phyloP scores from a whole-genome alignment of 2,113 vertebrate genomes.

The Lagenorhynchus albirostris region DNA sequence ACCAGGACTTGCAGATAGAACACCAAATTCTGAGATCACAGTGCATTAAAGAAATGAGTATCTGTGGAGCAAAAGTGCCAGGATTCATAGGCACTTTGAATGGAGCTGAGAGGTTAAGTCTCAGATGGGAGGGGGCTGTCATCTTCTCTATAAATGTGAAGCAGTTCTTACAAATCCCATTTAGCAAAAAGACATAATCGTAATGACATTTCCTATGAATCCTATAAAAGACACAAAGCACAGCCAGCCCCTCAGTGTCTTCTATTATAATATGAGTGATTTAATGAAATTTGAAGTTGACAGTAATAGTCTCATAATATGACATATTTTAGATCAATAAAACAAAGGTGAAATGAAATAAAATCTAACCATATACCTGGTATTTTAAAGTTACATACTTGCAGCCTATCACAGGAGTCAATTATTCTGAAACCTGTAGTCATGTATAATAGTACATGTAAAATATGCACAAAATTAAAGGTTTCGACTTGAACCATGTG shows the following conservation, averaged over 20 bases:
- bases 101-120: neutral
- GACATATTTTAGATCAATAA: slow-evolving; percentile 34
- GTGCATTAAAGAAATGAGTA: neutral
- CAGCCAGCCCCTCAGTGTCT: neutral
- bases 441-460: neutral
- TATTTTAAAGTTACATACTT: slow-evolving; percentile 36
- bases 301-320: slow-evolving; percentile 29
- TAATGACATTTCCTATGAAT: slow-evolving; percentile 41
- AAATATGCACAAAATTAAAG: neutral
- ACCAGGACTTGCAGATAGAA: neutral
- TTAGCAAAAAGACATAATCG: slow-evolving; percentile 30
- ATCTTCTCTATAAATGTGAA: slow-evolving; percentile 21
- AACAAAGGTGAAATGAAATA: slow-evolving; percentile 37
- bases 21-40: neutral
- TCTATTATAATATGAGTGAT: slow-evolving; percentile 24
- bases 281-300: slow-evolving; percentile 29
- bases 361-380: slow-evolving; percentile 23
- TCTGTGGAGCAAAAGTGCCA: neutral
- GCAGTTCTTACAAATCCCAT: neutral
- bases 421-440: neutral
- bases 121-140: neutral
- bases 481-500: neutral
- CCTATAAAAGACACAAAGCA: slow-evolving; percentile 1
- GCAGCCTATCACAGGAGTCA: neutral
- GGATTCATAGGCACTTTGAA: neutral